Evolutionary conservation across 2,113 vertebrate genomes (phyloP).

Genomic region (Macaca nemestrina): DNA sequence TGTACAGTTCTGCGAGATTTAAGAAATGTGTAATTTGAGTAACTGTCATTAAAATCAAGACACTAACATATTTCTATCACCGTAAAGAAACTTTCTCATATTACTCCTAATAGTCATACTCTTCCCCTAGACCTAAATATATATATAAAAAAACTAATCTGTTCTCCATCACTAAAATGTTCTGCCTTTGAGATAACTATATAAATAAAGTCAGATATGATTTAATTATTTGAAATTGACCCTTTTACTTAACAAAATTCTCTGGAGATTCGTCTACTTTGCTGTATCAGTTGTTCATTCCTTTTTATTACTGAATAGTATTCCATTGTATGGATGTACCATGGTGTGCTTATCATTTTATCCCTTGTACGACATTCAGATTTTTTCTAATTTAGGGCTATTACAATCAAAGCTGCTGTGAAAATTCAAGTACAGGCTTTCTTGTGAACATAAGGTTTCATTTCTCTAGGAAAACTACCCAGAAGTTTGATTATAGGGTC

Average conservation of each 20-base stretch:
- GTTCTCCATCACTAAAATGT: background rate
- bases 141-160: background rate
- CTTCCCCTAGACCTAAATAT: background rate
- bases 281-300: background rate
- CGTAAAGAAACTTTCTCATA: background rate
- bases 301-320: background rate
- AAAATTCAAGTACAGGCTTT: background rate
- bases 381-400: background rate
- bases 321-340: background rate
- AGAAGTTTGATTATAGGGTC: background rate
- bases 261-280: background rate
- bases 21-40: background rate
- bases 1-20: background rate
- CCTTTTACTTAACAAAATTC: background rate
- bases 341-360: background rate
- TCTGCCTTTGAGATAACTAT: background rate
- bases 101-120: background rate
- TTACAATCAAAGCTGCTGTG: background rate
- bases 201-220: background rate
- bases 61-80: background rate
- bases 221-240: background rate
- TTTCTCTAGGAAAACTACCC: background rate
- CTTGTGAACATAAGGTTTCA: background rate
- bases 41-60: background rate
- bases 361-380: background rate